Evolutionary conservation across 2,113 vertebrate species (phyloP), one percentile per base, ranked within the genome.

Genomic region (Cisticola juncidis): DNA sequence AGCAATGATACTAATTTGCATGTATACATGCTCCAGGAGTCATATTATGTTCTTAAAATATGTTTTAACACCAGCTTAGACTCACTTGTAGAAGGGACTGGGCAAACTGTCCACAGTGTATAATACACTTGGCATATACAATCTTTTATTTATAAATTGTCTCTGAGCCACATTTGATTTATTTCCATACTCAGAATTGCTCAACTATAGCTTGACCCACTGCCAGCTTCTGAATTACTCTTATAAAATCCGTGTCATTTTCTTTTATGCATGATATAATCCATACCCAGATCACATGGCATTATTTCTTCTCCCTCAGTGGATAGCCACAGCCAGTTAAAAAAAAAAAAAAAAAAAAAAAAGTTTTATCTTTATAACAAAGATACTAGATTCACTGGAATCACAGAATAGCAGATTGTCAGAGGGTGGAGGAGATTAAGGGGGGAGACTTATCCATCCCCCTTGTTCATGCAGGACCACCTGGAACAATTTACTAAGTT

Each of bases 381-480:
- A 17, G 2, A 24, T n/a, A n/a, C 4, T 31, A 74, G 9, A 47
- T 69, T 51, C 6, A 51, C 7, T 9, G 29, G 24, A 89, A 42
- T 28, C 1, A 14, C 4, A 1, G 28, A 73, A 58, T 35, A 12
- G 18, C 12, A 51, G 11, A 6, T 38, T 36, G 31, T 10, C 21
- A 33, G 25, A 80, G 9, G 5, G 2, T 65, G 42, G 26, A 65
- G 57, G 10, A 57, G 12, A 16, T 26, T 6, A 25, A 11, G 18
- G 2, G 6, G 11, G 2, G 12, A 3, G 54, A 15, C 11, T 47
- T 17, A 5, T 54, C 33, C 26, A 85, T 14, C 3, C 0, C 1
- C 2, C 1, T 40, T n/a, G 4, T 11, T 86, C 44, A 42, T 2
- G 0, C 4, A 58, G 2, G 14, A 44, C 25, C 1, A 35, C 24